phyloP scores from a whole-genome alignment of 2,888 invertebrate genomes.

The Megastigmus dorsalis region DNA sequence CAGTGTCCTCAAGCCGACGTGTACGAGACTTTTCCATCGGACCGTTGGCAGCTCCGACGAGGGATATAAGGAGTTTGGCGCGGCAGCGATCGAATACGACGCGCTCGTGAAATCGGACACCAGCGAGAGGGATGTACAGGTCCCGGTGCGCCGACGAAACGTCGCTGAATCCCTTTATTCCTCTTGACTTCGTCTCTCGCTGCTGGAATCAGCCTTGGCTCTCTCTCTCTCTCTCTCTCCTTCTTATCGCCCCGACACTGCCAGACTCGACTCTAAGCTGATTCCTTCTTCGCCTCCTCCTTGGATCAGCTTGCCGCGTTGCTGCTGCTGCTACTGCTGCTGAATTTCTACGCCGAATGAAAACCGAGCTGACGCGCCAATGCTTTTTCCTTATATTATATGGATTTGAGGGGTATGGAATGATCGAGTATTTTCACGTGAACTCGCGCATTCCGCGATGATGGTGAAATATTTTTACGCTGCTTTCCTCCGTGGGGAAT shows the following conservation, averaged over 20 bases:
- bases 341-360: neutral
- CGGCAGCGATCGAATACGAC: neutral
- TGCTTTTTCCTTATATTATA: no score
- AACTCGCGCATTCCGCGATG: no score
- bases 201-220: neutral
- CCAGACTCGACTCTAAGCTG: neutral
- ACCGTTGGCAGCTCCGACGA: no score
- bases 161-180: slow-evolving; percentile 15
- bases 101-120: slow-evolving; percentile 10
- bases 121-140: neutral
- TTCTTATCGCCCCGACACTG: neutral
- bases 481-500: no score
- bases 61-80: neutral
- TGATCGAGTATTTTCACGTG: no score
- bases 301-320: neutral
- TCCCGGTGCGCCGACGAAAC: neutral
- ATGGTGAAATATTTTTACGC: no score
- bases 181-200: neutral
- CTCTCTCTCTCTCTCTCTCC: neutral
- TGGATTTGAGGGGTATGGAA: no score
- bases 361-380: no score
- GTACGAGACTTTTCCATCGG: neutral
- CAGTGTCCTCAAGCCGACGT: neutral
- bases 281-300: neutral
- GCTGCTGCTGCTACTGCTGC: neutral